phyloP scores from a whole-genome alignment of 2,888 invertebrate species.

The Andrena bucephala region DNA sequence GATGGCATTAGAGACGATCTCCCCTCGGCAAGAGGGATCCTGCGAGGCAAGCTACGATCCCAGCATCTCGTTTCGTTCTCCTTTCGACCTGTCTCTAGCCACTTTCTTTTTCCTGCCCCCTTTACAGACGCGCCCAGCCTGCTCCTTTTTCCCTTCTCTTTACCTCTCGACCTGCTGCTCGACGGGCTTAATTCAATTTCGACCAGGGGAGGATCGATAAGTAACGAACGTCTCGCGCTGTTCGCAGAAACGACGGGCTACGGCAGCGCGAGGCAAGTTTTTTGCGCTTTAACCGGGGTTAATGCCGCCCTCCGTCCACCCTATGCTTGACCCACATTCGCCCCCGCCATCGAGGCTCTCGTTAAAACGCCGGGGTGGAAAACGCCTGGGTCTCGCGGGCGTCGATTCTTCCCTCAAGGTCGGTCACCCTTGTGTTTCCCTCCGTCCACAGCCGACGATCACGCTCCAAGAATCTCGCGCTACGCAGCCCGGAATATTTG shows the following conservation, averaged over 20 bases:
- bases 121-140: background rate
- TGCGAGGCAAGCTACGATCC: constrained; percentile 31
- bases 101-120: background rate
- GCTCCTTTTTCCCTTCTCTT: background rate
- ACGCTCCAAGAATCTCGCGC: background rate
- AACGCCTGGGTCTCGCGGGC: background rate
- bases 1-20: constrained; percentile 54
- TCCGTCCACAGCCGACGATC: background rate
- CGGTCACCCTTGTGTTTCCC: background rate
- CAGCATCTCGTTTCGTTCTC: constrained; percentile 14
- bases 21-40: constrained; percentile 49
- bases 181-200: constrained; percentile 53
- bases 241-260: constrained; percentile 14
- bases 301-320: constrained; percentile 40
- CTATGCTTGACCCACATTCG: constrained; percentile 54
- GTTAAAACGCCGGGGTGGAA: constrained; percentile 35
- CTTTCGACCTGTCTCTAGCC: background rate
- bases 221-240: constrained; percentile 30
- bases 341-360: constrained; percentile 29
- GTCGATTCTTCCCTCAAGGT: constrained; percentile 14
- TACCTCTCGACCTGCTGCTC: background rate
- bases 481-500: background rate
- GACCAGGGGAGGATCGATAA: constrained; percentile 47
- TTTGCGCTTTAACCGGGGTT: constrained; percentile 18
- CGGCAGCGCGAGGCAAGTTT: constrained; percentile 10